phyloP scores from a whole-genome alignment of 2,797 vertebrate species.

The Catostomus latipinnis region DNA sequence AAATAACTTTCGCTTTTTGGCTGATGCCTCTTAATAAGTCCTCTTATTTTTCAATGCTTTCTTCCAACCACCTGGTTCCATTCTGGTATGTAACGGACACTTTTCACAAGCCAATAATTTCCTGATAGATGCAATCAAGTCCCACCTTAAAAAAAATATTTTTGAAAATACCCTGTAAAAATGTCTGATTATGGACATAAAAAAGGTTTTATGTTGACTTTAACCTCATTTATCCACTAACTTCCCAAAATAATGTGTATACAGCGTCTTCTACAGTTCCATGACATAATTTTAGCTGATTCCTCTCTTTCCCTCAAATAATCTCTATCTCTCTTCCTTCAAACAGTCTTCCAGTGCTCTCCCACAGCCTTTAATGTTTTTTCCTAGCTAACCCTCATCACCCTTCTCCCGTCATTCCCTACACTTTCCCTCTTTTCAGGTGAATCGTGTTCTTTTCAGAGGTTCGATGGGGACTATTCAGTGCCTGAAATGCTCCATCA shows the following conservation, averaged over 20 bases:
- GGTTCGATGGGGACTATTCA: conserved; percentile 40
- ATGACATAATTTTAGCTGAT: conserved; percentile 37
- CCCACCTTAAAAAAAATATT: not conserved
- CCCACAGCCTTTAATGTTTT: conserved; percentile 28
- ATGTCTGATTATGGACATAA: no score
- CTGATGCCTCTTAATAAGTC: not conserved
- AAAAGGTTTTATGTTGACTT: no score
- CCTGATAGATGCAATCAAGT: not conserved
- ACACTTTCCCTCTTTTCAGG: conserved; percentile 18
- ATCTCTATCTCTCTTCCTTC: conserved; percentile 4
- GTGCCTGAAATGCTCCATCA: conserved; percentile 19
- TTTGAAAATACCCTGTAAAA: not conserved
- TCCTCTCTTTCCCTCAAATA: conserved; percentile 22
- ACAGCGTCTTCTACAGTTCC: not conserved
- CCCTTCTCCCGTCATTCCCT: conserved; percentile 16
- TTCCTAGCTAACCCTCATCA: conserved; percentile 35
- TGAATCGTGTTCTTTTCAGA: conserved; percentile 54
- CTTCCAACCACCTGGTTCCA: not conserved
- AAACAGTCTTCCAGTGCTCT: not conserved
- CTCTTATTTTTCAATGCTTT: not conserved
- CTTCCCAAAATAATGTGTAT: not conserved
- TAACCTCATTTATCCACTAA: not conserved
- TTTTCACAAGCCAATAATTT: no score
- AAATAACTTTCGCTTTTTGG: not conserved
- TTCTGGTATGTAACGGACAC: no score